A percentile compares a stretch with the other conserved stretches of the same genome.
These are phyloP conservation scores for Watsonalla binaria DNA, from an alignment of 2,888 invertebrate species.

Conservation along the genomic window DNA sequence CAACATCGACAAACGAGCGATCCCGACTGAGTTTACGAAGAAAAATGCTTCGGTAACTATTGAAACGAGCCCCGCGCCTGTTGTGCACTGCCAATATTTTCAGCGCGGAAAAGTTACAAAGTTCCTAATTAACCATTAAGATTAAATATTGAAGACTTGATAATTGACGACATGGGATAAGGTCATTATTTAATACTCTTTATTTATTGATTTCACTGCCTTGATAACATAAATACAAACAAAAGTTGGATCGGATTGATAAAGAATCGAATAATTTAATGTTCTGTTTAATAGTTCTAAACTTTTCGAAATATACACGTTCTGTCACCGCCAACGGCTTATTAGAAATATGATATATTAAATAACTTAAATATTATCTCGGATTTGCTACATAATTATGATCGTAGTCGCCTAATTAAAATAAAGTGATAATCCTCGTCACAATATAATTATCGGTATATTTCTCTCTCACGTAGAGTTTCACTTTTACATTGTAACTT, in stretches of 20 bases:
- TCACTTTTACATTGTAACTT: no score
- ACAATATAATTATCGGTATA: no score
- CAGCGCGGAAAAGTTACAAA: neutral
- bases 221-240: constrained; percentile 46
- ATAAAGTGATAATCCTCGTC: no score
- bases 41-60: constrained; percentile 25
- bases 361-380: no score
- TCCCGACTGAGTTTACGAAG: constrained; percentile 19
- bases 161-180: neutral
- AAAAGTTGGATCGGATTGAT: constrained; percentile 40
- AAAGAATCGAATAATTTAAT: neutral
- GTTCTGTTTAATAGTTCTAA: neutral
- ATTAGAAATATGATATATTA: no score
- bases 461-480: no score
- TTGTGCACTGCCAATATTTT: neutral
- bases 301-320: no score
- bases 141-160: neutral
- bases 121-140: no score
- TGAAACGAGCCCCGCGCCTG: constrained; percentile 3
- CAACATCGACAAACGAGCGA: constrained; percentile 22
- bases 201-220: constrained; percentile 32
- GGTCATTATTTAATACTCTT: constrained; percentile 2
- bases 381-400: no score
- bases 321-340: no score
- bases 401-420: no score